Conservation (phyloP, 2,888 invertebrate genomes). For the Platerodrilus igneus region DNA sequence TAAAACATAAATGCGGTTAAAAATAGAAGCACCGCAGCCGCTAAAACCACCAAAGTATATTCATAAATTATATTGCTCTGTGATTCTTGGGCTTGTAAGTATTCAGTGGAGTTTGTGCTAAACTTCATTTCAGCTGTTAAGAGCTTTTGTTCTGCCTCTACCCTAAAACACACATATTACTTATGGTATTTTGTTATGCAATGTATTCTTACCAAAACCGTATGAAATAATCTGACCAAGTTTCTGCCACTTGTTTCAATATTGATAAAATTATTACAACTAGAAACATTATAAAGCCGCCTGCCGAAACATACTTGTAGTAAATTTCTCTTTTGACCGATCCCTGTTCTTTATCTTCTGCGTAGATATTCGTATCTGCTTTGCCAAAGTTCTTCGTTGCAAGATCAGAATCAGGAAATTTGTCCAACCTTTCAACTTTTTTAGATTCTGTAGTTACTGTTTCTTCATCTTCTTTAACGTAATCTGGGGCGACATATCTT, state of each 20-base stretch:
- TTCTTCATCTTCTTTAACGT: too few relatives aligned
- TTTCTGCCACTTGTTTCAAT: slow-evolving; percentile 26
- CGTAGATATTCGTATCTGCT: slow-evolving; percentile 25
- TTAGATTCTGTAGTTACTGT: slow-evolving; percentile 13
- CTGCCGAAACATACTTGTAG: slow-evolving; percentile 32
- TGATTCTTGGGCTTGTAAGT: slow-evolving; percentile 7
- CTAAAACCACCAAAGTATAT: slow-evolving; percentile 33
- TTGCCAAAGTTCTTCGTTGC: too few relatives aligned
- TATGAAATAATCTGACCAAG: slow-evolving; percentile 31
- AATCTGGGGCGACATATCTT: too few relatives aligned
- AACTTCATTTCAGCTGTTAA: slow-evolving; percentile 9
- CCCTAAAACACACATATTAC: too few relatives aligned
- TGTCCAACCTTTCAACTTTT: slow-evolving; percentile 6
- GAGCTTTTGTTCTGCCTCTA: slow-evolving; percentile 23
- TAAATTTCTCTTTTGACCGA: slow-evolving; percentile 31
- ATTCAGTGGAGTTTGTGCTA: slow-evolving; percentile 17
- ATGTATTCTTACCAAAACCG: slow-evolving; percentile 20
- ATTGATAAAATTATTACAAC: slow-evolving; percentile 25
- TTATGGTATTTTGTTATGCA: too few relatives aligned
- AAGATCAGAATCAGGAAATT: too few relatives aligned
- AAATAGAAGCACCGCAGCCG: slow-evolving; percentile 30
- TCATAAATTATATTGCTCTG: slow-evolving; percentile 24
- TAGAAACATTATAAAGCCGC: slow-evolving; percentile 28
- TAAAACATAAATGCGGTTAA: slow-evolving; percentile 28
- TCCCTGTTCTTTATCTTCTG: slow-evolving; percentile 31